These are phyloP conservation scores for Lipophrys pholis DNA, from an alignment of 2,113 vertebrate species.

Conservation along the genomic window DNA sequence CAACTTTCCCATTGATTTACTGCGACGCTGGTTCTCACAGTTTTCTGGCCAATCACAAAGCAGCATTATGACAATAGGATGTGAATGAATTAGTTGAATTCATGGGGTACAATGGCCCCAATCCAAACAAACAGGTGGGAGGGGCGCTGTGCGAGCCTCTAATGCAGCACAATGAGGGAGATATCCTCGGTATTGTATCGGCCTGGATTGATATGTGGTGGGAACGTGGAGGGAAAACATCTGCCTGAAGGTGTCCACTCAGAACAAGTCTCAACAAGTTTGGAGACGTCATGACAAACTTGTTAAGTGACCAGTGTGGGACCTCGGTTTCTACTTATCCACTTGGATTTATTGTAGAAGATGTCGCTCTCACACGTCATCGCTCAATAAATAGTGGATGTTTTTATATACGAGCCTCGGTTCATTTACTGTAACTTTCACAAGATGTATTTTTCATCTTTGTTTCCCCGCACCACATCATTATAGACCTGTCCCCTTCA, in stretches of 20 bases:
- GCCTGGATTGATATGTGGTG: constrained; percentile 68
- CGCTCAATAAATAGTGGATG: no score
- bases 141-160: constrained; percentile 49
- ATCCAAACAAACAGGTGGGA: constrained; percentile 77
- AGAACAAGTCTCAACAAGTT: neutral
- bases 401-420: no score
- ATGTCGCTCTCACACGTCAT: no score
- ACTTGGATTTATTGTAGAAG: no score
- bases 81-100: constrained; percentile 75
- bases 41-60: constrained; percentile 76
- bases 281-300: neutral
- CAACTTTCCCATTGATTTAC: constrained; percentile 61
- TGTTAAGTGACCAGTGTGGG: neutral
- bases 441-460: no score
- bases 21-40: constrained; percentile 80
- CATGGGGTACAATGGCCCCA: constrained; percentile 67
- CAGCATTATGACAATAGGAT: constrained; percentile 70
- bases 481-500: no score
- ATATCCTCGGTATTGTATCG: constrained; percentile 49
- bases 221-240: constrained; percentile 72
- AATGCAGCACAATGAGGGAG: constrained; percentile 42
- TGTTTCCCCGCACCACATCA: no score
- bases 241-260: constrained; percentile 37
- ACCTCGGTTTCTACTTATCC: neutral
- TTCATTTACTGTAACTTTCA: no score